Conservation (phyloP, 2,888 invertebrate genomes). For the Stegophylla sp. region DNA sequence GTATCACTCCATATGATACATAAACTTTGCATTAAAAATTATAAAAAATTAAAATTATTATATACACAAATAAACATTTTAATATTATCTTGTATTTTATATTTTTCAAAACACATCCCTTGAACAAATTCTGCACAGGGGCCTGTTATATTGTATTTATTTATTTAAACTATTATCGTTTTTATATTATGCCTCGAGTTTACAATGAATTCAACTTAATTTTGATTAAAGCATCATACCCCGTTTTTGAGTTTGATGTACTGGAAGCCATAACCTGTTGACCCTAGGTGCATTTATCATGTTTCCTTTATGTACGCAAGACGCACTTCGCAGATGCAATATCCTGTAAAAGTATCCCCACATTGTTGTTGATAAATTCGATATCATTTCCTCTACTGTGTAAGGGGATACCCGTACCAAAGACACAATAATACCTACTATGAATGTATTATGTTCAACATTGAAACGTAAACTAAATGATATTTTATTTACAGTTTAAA, state of each 20-base stretch:
- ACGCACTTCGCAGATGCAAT: constrained; percentile 43
- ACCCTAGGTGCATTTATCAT: constrained; percentile 50
- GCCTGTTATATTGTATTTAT: no score
- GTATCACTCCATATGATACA: no score
- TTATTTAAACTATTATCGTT: not conserved
- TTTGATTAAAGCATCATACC: constrained; percentile 31
- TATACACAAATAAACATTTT: no score
- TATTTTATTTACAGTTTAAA: not conserved
- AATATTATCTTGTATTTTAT: no score
- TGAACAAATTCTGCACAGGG: no score
- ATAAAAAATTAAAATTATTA: no score
- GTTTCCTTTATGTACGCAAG: constrained; percentile 49
- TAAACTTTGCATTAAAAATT: no score
- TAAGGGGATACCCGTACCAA: constrained; percentile 41
- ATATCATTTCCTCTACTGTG: constrained; percentile 50
- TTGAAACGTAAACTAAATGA: constrained; percentile 7
- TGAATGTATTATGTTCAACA: constrained; percentile 11
- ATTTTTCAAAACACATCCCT: no score
- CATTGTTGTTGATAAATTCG: constrained; percentile 58
- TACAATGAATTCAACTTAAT: constrained; percentile 32
- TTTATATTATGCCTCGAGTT: not conserved
- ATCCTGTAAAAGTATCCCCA: constrained; percentile 55
- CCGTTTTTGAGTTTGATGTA: constrained; percentile 47
- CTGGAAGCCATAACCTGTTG: constrained; percentile 57
- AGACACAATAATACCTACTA: not conserved